Evolutionary conservation across 2,888 invertebrate genomes (phyloP).

Genomic region (Agonopterix subpropinquella): DNA sequence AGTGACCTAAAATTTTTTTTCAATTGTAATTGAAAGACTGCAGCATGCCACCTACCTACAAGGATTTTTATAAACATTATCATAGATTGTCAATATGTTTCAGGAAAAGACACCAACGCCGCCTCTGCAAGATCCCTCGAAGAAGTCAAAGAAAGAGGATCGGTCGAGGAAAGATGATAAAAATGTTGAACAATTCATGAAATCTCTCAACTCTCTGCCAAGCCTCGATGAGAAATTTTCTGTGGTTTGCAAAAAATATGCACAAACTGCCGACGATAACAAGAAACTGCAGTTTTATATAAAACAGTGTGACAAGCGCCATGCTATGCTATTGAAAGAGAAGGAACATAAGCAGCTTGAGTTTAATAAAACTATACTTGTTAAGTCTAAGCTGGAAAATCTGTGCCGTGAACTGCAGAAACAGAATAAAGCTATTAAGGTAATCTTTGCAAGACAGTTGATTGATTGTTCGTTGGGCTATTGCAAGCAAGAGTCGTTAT

Average conservation of each 20-base stretch:
- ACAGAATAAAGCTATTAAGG: constrained; percentile 93
- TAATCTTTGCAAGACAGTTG: constrained; percentile 31
- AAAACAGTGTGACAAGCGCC: constrained; percentile 78
- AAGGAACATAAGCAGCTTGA: constrained; percentile 90
- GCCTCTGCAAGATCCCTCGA: constrained; percentile 32
- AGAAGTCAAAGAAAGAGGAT: constrained; percentile 60
- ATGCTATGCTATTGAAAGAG: constrained; percentile 79
- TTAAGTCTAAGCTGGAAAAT: constrained; percentile 90
- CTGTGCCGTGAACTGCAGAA: constrained; percentile 95
- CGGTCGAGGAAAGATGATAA: constrained; percentile 72
- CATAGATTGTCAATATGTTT: constrained; percentile 12
- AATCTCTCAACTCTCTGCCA: constrained; percentile 71
- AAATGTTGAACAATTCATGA: constrained; percentile 80
- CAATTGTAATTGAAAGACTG: too few relatives aligned
- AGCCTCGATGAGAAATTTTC: constrained; percentile 82
- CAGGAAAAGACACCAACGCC: constrained; percentile 35
- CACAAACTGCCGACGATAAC: constrained; percentile 84
- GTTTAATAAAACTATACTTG: constrained; percentile 86
- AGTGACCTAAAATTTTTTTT: too few relatives aligned
- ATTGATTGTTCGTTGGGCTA: too few relatives aligned
- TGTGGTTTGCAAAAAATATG: constrained; percentile 83
- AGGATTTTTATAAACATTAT: background rate
- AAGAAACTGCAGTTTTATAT: constrained; percentile 74
- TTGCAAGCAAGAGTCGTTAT: too few relatives aligned
- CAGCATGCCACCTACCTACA: background rate